Conservation (phyloP, 37 sponge, comb jelly and placozoan species). For the Bolinopsis microptera region DNA sequence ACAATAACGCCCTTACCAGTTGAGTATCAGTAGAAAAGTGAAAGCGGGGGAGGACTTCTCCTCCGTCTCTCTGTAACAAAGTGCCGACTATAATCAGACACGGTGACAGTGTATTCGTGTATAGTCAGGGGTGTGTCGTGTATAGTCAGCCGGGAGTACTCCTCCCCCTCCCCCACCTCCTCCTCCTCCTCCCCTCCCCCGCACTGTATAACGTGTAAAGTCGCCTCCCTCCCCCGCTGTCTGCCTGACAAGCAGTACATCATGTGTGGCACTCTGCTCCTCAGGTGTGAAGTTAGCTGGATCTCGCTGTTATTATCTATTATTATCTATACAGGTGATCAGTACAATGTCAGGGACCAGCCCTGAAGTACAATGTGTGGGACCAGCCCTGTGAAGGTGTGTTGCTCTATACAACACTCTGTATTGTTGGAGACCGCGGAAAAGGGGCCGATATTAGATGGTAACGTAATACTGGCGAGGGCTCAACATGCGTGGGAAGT, state of each 20-base stretch:
- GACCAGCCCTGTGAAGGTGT: background rate
- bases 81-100: background rate
- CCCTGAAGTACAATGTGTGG: no score
- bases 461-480: no score
- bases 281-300: background rate
- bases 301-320: background rate
- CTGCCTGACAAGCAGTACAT: background rate
- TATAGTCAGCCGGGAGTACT: background rate
- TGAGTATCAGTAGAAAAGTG: no score
- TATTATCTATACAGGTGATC: background rate
- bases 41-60: no score
- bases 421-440: background rate
- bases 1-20: no score
- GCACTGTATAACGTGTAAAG: no score
- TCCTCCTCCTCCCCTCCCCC: background rate
- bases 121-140: background rate
- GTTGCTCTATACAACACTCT: background rate
- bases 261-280: background rate
- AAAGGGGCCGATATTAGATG: no score
- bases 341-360: background rate
- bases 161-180: background rate
- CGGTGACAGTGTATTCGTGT: background rate
- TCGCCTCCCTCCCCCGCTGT: background rate
- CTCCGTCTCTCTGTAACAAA: no score
- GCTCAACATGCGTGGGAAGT: no score